A percentile compares a stretch with the other conserved stretches of the same genome.
These are phyloP conservation scores for Apodemia duryi DNA, from an alignment of 2,888 invertebrate species.

Conservation along the genomic window DNA sequence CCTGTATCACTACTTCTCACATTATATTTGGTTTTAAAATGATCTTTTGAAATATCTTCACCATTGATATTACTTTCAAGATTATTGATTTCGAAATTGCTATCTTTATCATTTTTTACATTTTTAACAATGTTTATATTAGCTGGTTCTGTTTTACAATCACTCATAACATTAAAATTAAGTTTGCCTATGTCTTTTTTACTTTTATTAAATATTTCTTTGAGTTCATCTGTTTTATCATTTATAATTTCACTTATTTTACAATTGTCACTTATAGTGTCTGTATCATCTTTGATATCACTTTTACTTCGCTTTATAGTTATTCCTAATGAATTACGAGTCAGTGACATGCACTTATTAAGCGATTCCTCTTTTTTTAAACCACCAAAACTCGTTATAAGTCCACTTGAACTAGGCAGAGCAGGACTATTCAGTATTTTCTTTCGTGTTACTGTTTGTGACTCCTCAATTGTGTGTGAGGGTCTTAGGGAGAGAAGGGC, in stretches of 20 bases:
- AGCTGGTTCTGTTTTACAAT: background rate
- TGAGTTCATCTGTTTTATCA: constrained; percentile 16
- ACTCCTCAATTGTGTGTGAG: constrained; percentile 80
- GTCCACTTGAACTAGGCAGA: constrained; percentile 74
- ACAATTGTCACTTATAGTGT: background rate
- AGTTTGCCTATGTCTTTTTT: constrained; percentile 20
- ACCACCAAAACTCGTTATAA: constrained; percentile 72
- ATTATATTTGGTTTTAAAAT: background rate
- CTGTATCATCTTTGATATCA: background rate
- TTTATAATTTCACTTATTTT: constrained; percentile 20
- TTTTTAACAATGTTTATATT: background rate
- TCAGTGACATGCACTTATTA: constrained; percentile 48
- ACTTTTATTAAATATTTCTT: constrained; percentile 19
- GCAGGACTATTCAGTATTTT: constrained; percentile 78
- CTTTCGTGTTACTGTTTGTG: constrained; percentile 64
- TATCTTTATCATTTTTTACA: background rate
- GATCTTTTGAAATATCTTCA: background rate
- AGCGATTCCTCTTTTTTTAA: constrained; percentile 77
- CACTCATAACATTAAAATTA: background rate
- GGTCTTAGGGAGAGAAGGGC: constrained; percentile 85
- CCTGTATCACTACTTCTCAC: background rate
- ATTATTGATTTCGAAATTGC: background rate
- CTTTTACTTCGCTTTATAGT: constrained; percentile 48
- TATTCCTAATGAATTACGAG: constrained; percentile 63
- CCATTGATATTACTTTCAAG: background rate